phyloP scores from a whole-genome alignment of 92 coral and sea anemone genomes.

The Phenganax stokvisi region DNA sequence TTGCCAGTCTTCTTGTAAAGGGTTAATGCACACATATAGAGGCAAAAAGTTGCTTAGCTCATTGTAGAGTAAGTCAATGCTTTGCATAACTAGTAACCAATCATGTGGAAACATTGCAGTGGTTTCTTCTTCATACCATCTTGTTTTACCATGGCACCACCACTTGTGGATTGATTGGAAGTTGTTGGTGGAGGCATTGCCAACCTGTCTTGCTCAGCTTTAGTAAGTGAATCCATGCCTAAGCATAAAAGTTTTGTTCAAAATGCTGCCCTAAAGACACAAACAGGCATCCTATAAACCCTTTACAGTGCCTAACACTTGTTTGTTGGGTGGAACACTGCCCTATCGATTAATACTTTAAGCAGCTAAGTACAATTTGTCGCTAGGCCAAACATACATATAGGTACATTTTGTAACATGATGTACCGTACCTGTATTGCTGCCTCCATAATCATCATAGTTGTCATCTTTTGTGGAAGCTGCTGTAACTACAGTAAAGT shows the following conservation, averaged over 20 bases:
- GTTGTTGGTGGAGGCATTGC: slow-evolving; percentile 98
- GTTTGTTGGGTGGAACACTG: no score
- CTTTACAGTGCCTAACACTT: background rate
- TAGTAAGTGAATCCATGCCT: slow-evolving; percentile 56
- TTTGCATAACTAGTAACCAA: background rate
- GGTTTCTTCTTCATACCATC: background rate
- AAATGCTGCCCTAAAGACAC: background rate
- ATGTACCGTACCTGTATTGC: background rate
- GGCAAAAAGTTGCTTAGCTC: no score
- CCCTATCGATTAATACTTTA: no score
- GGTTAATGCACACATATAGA: no score
- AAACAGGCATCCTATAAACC: background rate
- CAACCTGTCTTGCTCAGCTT: slow-evolving; percentile 86
- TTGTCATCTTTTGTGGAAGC: slow-evolving; percentile 10
- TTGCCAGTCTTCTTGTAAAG: no score
- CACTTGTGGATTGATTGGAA: slow-evolving; percentile 45
- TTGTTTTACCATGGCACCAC: slow-evolving; percentile 36
- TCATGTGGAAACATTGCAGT: background rate
- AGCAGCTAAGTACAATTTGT: no score
- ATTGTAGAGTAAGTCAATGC: background rate
- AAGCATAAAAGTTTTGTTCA: no score
- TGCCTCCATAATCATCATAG: slow-evolving; percentile 24
- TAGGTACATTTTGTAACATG: background rate
- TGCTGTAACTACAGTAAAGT: background rate
- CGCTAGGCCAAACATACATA: no score